A percentile compares a stretch with the other conserved stretches of the same genome.
Conservation (phyloP, 2,797 vertebrate genomes). For the Lepus oiostolus region DNA sequence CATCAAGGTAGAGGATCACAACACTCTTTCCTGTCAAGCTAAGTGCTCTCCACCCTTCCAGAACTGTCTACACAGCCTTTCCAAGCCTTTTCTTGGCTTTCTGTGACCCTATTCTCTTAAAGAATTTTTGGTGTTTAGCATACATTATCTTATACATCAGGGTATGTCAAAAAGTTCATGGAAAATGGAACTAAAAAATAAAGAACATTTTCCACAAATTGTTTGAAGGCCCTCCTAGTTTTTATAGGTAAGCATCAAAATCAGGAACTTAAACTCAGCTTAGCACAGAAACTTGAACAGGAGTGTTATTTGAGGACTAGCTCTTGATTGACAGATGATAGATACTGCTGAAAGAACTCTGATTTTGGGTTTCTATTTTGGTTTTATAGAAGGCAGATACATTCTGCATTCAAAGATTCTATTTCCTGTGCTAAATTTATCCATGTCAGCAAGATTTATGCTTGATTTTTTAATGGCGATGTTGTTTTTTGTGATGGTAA, state of each 20-base stretch:
- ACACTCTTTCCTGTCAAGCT: background rate
- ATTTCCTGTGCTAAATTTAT: constrained; percentile 63
- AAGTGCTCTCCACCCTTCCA: background rate
- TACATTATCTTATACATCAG: background rate
- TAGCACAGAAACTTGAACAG: constrained; percentile 2
- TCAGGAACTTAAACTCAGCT: constrained; percentile 47
- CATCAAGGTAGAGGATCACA: background rate
- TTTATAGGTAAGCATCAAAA: constrained; percentile 40
- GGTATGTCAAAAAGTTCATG: too few species aligned
- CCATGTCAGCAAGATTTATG: constrained; percentile 61
- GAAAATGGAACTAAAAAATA: too few species aligned
- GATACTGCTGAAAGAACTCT: constrained; percentile 58
- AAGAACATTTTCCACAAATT: too few species aligned
- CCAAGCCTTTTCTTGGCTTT: background rate
- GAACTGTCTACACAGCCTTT: background rate
- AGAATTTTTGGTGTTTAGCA: constrained; percentile 20
- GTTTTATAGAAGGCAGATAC: constrained; percentile 44
- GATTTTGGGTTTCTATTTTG: constrained; percentile 70
- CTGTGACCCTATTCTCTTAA: background rate
- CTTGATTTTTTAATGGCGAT: constrained; percentile 69
- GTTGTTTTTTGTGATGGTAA: constrained; percentile 29
- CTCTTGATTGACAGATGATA: constrained; percentile 60
- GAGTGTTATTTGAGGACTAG: constrained; percentile 54
- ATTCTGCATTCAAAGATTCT: constrained; percentile 64
- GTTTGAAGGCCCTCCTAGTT: too few species aligned